These are phyloP conservation scores for Lobophora halterata DNA, from an alignment of 2,888 invertebrate genomes.

Conservation along the genomic window DNA sequence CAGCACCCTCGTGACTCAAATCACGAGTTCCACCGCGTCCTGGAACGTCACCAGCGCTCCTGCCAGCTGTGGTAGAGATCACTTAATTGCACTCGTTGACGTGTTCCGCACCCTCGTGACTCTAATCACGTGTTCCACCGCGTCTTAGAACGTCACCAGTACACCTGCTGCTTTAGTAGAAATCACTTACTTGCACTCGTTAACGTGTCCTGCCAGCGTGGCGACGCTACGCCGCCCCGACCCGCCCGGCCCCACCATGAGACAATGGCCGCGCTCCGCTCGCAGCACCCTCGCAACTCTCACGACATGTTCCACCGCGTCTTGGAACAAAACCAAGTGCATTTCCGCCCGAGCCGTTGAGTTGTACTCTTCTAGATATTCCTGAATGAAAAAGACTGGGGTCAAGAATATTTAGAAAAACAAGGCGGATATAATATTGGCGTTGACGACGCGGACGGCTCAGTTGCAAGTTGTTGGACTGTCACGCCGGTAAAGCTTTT, in stretches of 20 bases:
- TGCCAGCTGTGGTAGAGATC: too few relatives aligned
- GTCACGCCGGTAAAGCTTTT: too few relatives aligned
- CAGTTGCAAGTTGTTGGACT: too few relatives aligned
- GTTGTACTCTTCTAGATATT: conserved; percentile 93
- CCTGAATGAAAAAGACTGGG: conserved; percentile 76
- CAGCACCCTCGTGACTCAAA: conserved; percentile 91
- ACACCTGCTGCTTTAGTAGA: too few relatives aligned
- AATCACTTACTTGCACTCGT: conserved; percentile 85
- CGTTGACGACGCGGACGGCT: too few relatives aligned
- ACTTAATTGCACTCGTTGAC: conserved; percentile 89
- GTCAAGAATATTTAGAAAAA: too few relatives aligned
- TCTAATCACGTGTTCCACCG: conserved; percentile 92
- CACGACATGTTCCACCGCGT: conserved; percentile 94
- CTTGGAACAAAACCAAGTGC: conserved; percentile 93
- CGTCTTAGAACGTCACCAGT: conserved; percentile 95
- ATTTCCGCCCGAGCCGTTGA: conserved; percentile 88
- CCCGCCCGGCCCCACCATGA: conserved; percentile 94
- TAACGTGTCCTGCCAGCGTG: conserved; percentile 90
- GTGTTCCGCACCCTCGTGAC: conserved; percentile 90
- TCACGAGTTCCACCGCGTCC: conserved; percentile 94
- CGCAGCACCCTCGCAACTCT: conserved; percentile 91
- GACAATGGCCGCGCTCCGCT: conserved; percentile 92
- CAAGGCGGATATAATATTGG: too few relatives aligned
- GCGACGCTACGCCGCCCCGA: conserved; percentile 95
- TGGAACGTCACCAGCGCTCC: conserved; percentile 94